Evolutionary conservation across 2,113 vertebrate genomes (phyloP), one percentile per base, ranked within the genome.

Genomic region (Greenwoodochromis staneri): DNA sequence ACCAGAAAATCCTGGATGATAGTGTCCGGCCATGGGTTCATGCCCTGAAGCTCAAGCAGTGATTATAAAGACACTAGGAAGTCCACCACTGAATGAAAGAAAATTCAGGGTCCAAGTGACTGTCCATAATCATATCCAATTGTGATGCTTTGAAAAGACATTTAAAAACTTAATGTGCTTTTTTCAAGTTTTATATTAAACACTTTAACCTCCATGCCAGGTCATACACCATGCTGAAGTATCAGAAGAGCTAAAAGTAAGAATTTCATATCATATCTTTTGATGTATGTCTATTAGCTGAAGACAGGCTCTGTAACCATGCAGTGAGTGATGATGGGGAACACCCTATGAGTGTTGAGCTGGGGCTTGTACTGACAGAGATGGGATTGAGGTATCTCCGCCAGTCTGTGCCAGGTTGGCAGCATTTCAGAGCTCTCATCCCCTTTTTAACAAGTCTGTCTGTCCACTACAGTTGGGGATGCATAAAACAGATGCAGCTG

Each of bases 401-500:
- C 89, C 83, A 76, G 87, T 82, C 57, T 86, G 87, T 84, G 84
- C 87, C 92, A 90, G 87, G 88, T 85, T 81, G 90, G 91, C 90
- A 90, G 54, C 92, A 92, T 94, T 94, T 95, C 94, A 95, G 78
- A 90, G 80, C 88, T 87, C 87, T 93, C 90, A 91, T 92, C 92
- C 85, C 87, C 85, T 82, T 86, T 91, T 94, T 94, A 92, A 93
- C 88, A 94, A 93, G 91, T 90, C 87, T 53, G 90, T 19, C 92
- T 86, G 85, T 92, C 86, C 84, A 88, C 87, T 55, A 76, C 91
- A 89, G 86, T 11, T 11, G 89, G 80, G 90, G 93, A 96, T 94
- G 93, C 84, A 88, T 90, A 93, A 95, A 96, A 91, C 96, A 96
- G 95, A 96, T 91, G 91, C 91, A 92, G 90, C 88, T 90, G 91